Evolutionary conservation across 2,888 invertebrate species (phyloP).

Genomic region (Melieria picta): DNA sequence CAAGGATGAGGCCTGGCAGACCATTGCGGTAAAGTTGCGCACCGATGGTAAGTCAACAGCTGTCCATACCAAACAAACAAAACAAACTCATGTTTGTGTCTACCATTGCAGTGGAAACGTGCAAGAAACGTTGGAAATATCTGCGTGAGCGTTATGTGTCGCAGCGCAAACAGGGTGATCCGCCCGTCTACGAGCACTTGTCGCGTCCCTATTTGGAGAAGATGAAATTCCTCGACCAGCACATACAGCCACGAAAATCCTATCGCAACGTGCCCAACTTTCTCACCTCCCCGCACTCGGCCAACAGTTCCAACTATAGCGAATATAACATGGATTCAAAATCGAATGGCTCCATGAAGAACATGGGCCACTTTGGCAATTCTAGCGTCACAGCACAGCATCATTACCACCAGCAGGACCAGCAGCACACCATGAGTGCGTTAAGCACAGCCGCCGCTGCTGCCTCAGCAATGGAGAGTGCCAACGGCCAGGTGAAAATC

Average conservation of each 20-base stretch:
- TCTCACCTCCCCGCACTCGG: slow-evolving; percentile 62
- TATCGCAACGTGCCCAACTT: slow-evolving; percentile 64
- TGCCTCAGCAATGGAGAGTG: slow-evolving; percentile 48
- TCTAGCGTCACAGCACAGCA: slow-evolving; percentile 38
- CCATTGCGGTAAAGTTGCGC: slow-evolving; percentile 61
- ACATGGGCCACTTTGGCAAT: slow-evolving; percentile 51
- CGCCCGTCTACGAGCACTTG: slow-evolving; percentile 65
- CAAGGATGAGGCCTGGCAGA: slow-evolving; percentile 65
- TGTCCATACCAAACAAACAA: not conserved
- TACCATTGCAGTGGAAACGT: slow-evolving; percentile 59
- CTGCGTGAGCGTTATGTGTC: slow-evolving; percentile 65
- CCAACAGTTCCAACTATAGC: slow-evolving; percentile 58
- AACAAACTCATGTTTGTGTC: not conserved
- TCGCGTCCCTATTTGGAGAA: slow-evolving; percentile 66
- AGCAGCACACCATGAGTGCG: slow-evolving; percentile 54
- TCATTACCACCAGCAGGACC: slow-evolving; percentile 56
- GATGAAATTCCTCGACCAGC: slow-evolving; percentile 66
- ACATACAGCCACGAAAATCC: slow-evolving; percentile 65
- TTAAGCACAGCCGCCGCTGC: slow-evolving; percentile 54
- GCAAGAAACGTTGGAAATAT: slow-evolving; percentile 66
- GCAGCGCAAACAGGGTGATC: slow-evolving; percentile 65
- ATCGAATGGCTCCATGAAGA: slow-evolving; percentile 63
- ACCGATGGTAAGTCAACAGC: slow-evolving; percentile 59
- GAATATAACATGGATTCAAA: slow-evolving; percentile 65
- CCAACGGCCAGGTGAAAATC: slow-evolving; percentile 58